Evolutionary conservation across 2,888 invertebrate species (phyloP).

Genomic region (Andrena bicolor): DNA sequence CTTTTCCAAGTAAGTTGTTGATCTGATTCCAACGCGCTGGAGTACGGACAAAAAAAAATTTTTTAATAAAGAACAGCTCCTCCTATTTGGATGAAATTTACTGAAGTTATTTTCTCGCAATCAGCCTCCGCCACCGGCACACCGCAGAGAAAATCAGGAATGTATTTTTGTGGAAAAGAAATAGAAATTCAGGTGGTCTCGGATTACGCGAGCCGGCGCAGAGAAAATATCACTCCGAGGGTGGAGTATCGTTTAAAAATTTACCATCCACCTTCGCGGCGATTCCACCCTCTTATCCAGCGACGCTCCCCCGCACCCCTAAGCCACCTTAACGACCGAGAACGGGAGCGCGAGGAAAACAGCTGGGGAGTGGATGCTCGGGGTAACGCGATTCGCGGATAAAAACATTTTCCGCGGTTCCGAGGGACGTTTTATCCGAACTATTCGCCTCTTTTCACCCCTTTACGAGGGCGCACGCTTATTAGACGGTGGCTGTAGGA

Average conservation of each 20-base stretch:
- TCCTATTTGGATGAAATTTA: no score
- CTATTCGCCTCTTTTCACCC: conserved; percentile 40
- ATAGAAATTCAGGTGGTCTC: background rate
- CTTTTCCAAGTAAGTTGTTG: no score
- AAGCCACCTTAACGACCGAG: background rate
- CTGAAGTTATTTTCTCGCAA: no score
- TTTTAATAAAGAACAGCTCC: no score
- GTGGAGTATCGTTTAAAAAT: conserved; percentile 30
- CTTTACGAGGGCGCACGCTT: conserved; percentile 42
- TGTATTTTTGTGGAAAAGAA: background rate
- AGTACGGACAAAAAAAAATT: no score
- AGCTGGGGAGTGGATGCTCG: background rate
- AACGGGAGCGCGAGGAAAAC: background rate
- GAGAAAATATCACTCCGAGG: conserved; percentile 14
- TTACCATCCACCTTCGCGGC: conserved; percentile 23
- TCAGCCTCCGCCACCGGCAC: background rate
- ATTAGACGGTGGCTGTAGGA: conserved; percentile 56
- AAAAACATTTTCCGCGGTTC: conserved; percentile 39
- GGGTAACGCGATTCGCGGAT: conserved; percentile 24
- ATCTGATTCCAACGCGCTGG: no score
- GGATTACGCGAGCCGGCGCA: background rate
- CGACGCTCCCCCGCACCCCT: background rate
- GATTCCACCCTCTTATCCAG: conserved; percentile 29
- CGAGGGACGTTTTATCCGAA: conserved; percentile 35
- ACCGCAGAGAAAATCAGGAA: background rate